A percentile compares a stretch with the other conserved stretches of the same genome.
Evolutionary conservation across 2,888 invertebrate species (phyloP).

Genomic region (Pheosia tremula): DNA sequence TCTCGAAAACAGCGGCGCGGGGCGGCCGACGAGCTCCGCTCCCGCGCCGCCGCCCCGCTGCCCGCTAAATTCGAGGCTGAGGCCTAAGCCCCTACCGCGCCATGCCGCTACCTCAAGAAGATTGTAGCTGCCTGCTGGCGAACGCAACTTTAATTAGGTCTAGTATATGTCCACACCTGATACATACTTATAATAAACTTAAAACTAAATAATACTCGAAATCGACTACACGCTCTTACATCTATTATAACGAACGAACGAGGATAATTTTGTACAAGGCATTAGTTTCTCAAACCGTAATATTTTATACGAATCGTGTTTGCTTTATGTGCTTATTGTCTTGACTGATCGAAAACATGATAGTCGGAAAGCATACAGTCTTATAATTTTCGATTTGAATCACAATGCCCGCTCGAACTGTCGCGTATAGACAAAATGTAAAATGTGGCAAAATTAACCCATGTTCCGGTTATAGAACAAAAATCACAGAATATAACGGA

Average conservation of each 20-base stretch:
- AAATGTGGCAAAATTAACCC: neutral
- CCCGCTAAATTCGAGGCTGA: too few species aligned
- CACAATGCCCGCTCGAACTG: neutral
- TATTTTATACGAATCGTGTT: neutral
- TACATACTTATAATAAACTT: constrained; percentile 5
- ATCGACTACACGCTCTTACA: neutral
- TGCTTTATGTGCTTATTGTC: neutral
- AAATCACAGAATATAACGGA: constrained; percentile 44
- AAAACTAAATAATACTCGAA: constrained; percentile 1
- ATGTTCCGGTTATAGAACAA: neutral
- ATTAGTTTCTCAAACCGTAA: constrained; percentile 6
- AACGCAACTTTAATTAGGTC: too few species aligned
- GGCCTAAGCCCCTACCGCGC: too few species aligned
- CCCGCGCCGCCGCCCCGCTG: too few species aligned
- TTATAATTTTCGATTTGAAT: neutral
- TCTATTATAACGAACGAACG: neutral
- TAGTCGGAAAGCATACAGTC: neutral
- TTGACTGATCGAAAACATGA: neutral
- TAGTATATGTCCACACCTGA: neutral
- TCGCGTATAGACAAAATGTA: neutral
- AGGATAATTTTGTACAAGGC: neutral
- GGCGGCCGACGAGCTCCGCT: too few species aligned
- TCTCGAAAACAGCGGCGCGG: too few species aligned
- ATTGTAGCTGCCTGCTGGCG: too few species aligned
- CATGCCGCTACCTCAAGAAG: too few species aligned